Evolutionary conservation across 2,888 invertebrate species (phyloP).

Genomic region (Apodemia duryi): DNA sequence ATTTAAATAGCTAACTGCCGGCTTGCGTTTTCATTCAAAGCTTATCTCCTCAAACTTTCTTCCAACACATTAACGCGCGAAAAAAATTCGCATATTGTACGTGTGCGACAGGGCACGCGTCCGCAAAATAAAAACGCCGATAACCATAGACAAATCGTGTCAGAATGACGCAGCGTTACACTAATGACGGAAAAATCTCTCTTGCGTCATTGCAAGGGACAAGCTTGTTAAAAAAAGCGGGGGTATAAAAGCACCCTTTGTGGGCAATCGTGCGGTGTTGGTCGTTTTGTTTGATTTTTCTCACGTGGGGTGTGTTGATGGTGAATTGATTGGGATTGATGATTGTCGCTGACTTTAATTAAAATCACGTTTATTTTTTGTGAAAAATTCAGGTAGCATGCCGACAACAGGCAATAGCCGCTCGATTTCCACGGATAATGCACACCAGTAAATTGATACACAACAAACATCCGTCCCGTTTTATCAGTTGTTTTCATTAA

Average conservation of each 20-base stretch:
- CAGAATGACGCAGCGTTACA: constrained; percentile 59
- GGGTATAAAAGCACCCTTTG: constrained; percentile 50
- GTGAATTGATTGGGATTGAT: constrained; percentile 72
- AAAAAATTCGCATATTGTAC: constrained; percentile 72
- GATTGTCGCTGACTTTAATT: constrained; percentile 44
- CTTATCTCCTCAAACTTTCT: constrained; percentile 66
- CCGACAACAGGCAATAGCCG: too few relatives aligned
- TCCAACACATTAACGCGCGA: constrained; percentile 68
- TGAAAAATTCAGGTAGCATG: neutral
- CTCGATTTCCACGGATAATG: too few relatives aligned
- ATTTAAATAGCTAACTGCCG: constrained; percentile 43
- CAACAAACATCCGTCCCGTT: too few relatives aligned
- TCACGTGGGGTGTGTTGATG: constrained; percentile 59
- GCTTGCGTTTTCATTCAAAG: constrained; percentile 56
- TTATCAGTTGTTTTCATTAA: too few relatives aligned
- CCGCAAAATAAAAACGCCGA: constrained; percentile 57
- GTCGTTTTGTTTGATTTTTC: constrained; percentile 67
- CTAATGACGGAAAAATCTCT: constrained; percentile 74
- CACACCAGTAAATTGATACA: too few relatives aligned
- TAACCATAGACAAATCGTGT: constrained; percentile 76
- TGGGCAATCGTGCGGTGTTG: constrained; percentile 56
- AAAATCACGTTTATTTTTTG: constrained; percentile 17
- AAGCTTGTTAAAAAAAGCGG: constrained; percentile 57
- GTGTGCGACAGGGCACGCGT: constrained; percentile 52
- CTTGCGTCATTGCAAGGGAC: constrained; percentile 52